These are phyloP conservation scores for Squalus acanthias DNA, from an alignment of 2,797 vertebrate genomes.

Conservation along the genomic window DNA sequence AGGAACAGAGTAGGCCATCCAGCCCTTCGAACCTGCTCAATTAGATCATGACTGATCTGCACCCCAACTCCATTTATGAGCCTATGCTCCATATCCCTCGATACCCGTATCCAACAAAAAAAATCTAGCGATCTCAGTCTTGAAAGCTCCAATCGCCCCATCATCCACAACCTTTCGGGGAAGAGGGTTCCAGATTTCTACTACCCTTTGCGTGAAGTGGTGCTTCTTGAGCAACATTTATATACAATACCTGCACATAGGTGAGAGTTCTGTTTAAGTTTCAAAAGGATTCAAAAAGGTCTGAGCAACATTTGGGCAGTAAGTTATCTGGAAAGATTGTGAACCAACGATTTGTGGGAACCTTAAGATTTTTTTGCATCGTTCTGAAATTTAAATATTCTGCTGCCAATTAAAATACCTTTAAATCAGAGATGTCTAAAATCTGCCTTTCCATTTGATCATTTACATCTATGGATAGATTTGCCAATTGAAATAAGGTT, in stretches of 20 bases:
- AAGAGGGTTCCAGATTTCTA: not conserved
- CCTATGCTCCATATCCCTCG: not conserved
- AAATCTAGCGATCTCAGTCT: not conserved
- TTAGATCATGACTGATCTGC: not conserved
- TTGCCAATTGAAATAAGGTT: constrained; percentile 4
- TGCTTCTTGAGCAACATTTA: not conserved
- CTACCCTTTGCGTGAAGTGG: not conserved
- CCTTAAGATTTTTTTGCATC: not conserved
- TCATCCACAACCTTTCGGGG: not conserved
- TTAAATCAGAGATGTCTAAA: not conserved
- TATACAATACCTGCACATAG: not conserved
- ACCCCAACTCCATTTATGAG: not conserved
- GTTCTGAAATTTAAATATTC: not conserved
- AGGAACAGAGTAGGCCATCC: not conserved
- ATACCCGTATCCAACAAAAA: not conserved
- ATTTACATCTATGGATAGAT: not conserved
- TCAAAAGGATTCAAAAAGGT: not conserved
- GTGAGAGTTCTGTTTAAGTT: not conserved
- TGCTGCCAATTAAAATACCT: not conserved
- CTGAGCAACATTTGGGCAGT: not conserved
- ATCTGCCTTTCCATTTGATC: not conserved
- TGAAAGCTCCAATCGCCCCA: not conserved
- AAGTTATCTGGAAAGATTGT: not conserved
- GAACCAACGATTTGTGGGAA: not conserved
- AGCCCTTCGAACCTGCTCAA: not conserved